Evolutionary conservation across 2,113 vertebrate genomes (phyloP).

Genomic region (Pholis gunnellus): DNA sequence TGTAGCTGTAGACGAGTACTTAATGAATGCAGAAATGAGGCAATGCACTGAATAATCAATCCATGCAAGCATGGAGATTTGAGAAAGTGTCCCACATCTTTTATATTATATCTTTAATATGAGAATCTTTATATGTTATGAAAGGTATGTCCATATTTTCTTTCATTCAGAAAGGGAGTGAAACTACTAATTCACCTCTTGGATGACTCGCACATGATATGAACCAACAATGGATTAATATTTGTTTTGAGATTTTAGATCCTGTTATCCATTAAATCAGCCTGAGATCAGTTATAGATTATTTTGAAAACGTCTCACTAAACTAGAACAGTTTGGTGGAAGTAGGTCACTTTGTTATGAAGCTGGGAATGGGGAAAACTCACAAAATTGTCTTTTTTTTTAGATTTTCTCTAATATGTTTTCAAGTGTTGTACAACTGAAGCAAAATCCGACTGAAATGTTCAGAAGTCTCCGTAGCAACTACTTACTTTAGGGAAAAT

Average conservation of each 20-base stretch:
- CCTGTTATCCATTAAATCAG: background rate
- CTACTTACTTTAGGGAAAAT: background rate
- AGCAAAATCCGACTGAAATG: background rate
- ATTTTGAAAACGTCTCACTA: too few species aligned
- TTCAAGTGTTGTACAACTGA: background rate
- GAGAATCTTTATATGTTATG: background rate
- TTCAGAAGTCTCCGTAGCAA: background rate
- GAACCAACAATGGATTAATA: background rate
- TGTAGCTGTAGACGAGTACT: background rate
- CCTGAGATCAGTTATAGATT: too few species aligned
- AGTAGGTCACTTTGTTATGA: too few species aligned
- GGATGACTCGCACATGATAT: background rate
- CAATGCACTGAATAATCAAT: background rate
- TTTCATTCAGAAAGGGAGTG: too few species aligned
- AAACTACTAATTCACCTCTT: background rate
- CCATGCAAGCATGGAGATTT: background rate
- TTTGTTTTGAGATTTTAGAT: background rate
- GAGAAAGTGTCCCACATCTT: background rate
- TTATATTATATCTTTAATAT: background rate
- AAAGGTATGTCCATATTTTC: background rate
- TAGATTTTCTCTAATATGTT: background rate
- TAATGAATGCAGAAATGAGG: background rate
- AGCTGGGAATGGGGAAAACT: background rate
- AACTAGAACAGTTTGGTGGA: too few species aligned
- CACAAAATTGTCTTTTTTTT: background rate